Evolutionary conservation across 1,140 invertebrate genomes (phyloP).

Genomic region (Hyles euphorbiae): DNA sequence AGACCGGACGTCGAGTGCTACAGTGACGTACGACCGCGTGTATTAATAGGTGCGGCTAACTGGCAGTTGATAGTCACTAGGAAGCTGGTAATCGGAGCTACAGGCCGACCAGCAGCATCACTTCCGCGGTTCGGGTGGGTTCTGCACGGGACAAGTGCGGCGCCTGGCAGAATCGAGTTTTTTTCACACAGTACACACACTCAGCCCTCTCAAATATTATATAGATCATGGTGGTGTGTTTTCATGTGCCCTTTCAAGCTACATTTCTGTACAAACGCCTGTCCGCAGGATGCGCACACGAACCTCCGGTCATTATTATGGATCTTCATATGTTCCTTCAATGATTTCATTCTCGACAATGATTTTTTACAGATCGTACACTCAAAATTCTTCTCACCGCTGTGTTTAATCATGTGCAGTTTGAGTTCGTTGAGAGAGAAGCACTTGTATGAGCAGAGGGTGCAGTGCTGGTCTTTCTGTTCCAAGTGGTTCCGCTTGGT

Average conservation of each 20-base stretch:
- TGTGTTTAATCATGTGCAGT: conserved; percentile 81
- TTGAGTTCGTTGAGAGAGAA: conserved; percentile 63
- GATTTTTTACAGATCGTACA: conserved; percentile 77
- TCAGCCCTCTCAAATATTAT: too few species aligned
- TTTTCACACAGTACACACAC: too few species aligned
- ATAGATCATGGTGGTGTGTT: conserved; percentile 22
- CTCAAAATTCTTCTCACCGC: conserved; percentile 76
- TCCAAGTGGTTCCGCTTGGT: conserved; percentile 64
- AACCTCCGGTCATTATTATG: conserved; percentile 72
- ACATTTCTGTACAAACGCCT: conserved; percentile 61
- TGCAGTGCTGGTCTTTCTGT: conserved; percentile 56
- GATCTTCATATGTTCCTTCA: conserved; percentile 81
- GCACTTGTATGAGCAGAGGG: conserved; percentile 51
- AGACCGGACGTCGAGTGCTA: too few species aligned
- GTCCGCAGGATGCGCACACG: conserved; percentile 63
- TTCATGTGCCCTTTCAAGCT: conserved; percentile 45
- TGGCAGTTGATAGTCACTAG: too few species aligned
- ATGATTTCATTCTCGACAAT: conserved; percentile 80
- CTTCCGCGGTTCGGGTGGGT: too few species aligned
- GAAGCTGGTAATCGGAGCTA: too few species aligned
- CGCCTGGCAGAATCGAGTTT: too few species aligned
- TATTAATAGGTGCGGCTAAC: too few species aligned
- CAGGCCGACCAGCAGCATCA: too few species aligned
- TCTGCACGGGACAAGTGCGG: too few species aligned
- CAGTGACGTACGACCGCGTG: too few species aligned